Base-by-base conservation (phyloP, 2,113 vertebrate species). In the Brienomyrus brachyistius region DNA sequence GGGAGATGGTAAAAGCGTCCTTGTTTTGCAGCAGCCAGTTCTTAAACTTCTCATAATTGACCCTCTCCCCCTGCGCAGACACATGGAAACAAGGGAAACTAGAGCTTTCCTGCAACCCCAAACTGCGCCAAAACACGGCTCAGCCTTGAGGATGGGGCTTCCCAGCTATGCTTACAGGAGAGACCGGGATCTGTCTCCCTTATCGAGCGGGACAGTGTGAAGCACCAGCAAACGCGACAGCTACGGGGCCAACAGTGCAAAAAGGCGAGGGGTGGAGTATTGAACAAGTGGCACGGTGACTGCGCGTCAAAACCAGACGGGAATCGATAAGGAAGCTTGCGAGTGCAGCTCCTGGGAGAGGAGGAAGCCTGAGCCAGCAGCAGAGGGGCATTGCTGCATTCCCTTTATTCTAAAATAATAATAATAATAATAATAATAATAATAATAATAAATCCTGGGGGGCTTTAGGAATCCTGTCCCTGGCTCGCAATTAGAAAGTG, bases 31-130 rank as follows among this genome's bases (percentile, higher is more conserved):
- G 94, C 0, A 99, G 96, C 98, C 98, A 99, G 93, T 92, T 96
- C 95, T 96, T 97, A 95, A 99, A 99, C 93, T 97, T 98, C 93
- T 99, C 98, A 86, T 99, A 99, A 94, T 97, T 99, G 86, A 99
- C 98, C 94, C 98, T 99, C 93, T 99, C 98, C 82, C 97, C 96
- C 98, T 99, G 93, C 1, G 43, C 91, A 94, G 91, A 92, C 5
- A 90, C 19, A 90, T 31, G 27, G 8, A 27, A 31, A 31, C 70
- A 40, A 7, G 84, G 11, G 31, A 17, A n/a, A 83, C 48, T 10
- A 43, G 10, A 0, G 23, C 48, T 21, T 43, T 19, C 0, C 8
- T 10, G 27, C 51, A n/a, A 11, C n/a, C 27, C 52, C 62, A 70
- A 11, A 31, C 27, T 31, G 62, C 62, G 23, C 15, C 48, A 21